phyloP scores from a whole-genome alignment of 2,113 vertebrate genomes.

The Otolemur garnettii region DNA sequence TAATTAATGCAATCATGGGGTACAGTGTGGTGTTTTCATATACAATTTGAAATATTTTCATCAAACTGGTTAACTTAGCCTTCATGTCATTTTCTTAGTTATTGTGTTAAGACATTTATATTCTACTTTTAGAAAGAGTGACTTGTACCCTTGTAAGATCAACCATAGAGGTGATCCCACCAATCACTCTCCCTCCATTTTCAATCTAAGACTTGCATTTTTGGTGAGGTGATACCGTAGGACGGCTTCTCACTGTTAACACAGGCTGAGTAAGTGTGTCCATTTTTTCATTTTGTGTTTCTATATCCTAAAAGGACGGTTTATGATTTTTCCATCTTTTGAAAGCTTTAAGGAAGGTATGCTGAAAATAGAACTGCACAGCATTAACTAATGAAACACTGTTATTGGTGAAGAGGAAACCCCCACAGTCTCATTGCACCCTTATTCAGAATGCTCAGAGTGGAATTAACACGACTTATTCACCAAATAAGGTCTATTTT shows the following conservation, averaged over 20 bases:
- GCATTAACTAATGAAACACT: constrained; percentile 2
- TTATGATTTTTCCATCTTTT: not conserved
- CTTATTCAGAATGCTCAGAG: not conserved
- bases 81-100: too few species aligned
- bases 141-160: too few species aligned
- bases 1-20: too few species aligned
- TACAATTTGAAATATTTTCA: too few species aligned
- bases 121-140: too few species aligned
- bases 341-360: not conserved
- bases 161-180: too few species aligned
- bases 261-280: not conserved
- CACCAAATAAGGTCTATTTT: not conserved
- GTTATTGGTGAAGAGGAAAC: not conserved
- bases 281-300: not conserved
- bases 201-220: not conserved
- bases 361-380: not conserved
- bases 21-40: too few species aligned
- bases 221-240: not conserved
- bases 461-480: not conserved
- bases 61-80: too few species aligned
- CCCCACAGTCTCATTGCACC: not conserved
- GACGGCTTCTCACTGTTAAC: not conserved
- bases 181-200: not conserved
- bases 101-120: too few species aligned
- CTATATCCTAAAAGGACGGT: not conserved